Evolutionary conservation across 2,888 invertebrate genomes (phyloP).

Genomic region (Spodoptera littoralis): DNA sequence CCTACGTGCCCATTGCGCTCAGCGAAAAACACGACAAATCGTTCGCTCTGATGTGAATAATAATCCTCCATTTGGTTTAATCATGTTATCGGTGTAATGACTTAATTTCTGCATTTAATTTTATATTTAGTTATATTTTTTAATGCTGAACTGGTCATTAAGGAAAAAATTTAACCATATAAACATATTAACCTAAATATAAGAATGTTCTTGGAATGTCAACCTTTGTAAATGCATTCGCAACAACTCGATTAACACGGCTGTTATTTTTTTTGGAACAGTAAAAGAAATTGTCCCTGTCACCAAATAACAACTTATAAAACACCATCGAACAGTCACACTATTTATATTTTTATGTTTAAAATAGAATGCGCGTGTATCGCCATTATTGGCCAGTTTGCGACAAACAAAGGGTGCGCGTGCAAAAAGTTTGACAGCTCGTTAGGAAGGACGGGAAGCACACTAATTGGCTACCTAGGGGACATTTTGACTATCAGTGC

Average conservation of each 20-base stretch:
- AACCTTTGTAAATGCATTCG: no score
- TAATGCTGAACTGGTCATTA: no score
- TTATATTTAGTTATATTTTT: constrained; percentile 3
- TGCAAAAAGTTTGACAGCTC: constrained; percentile 84
- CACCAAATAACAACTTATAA: no score
- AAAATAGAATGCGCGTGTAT: constrained; percentile 47
- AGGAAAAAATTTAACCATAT: no score
- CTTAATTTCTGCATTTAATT: constrained; percentile 30
- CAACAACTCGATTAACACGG: no score
- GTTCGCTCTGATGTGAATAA: constrained; percentile 45
- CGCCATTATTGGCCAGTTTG: constrained; percentile 54
- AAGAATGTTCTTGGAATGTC: no score
- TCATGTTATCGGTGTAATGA: constrained; percentile 36
- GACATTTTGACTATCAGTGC: constrained; percentile 58
- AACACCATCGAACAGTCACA: no score
- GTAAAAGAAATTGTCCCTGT: no score
- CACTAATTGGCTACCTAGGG: constrained; percentile 82
- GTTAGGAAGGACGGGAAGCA: constrained; percentile 69
- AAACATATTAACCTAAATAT: no score
- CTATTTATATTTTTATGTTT: constrained; percentile 21
- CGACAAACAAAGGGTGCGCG: constrained; percentile 72
- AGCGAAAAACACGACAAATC: constrained; percentile 49
- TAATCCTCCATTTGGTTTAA: constrained; percentile 42
- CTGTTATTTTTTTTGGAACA: no score
- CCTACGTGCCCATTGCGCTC: constrained; percentile 45